Base-by-base conservation (phyloP, 2,888 invertebrate species). In the Plebejus anna region DNA sequence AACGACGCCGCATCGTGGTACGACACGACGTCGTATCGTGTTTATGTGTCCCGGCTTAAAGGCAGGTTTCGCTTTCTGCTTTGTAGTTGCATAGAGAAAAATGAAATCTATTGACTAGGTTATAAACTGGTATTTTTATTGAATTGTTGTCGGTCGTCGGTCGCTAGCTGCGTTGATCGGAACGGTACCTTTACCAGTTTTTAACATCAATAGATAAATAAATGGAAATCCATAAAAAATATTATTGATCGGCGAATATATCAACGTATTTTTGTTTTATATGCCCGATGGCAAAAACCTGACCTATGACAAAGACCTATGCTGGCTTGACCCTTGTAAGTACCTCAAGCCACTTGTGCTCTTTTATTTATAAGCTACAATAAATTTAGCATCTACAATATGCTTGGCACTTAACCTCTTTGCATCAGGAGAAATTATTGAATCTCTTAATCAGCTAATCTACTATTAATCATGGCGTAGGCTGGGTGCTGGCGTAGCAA, bases 181-280 rank as follows among this genome's bases (percentile, higher is more conserved):
- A 47, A 47, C 3, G 0, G 11, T 47, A 47, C 47, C 9, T 47
- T 47, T 11, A 47, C 47, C 28, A 61, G 11, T 36, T 32, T 66
- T 66, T 13, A 9, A 28, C 32, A 22, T 28, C 28, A 28, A 28
- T 28, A 61, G 9, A 61, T 61, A 22, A 61, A n/a, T n/a, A 61
- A 61, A 22, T 61, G 28, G 61, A 28, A 16, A 36, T 36, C 5
- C 2, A 13, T 32, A 66, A 66, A 66, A 66, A 11, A 36, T 66
- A 66, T 66, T 16, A 66, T 66, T 36, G 13, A 66, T 66, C 28
- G 32, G 32, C 66, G 36, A 66, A 66, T 66, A 66, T 66, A 66
- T 66, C 32, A 66, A 28, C 7, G 28, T 61, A 28, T 28, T 61
- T 22, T 28, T 11, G 22, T 28, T 61, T 9, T 61, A 22, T 32